These are phyloP conservation scores for Barnardius zonarius DNA, from an alignment of 2,113 vertebrate genomes.

Conservation along the genomic window DNA sequence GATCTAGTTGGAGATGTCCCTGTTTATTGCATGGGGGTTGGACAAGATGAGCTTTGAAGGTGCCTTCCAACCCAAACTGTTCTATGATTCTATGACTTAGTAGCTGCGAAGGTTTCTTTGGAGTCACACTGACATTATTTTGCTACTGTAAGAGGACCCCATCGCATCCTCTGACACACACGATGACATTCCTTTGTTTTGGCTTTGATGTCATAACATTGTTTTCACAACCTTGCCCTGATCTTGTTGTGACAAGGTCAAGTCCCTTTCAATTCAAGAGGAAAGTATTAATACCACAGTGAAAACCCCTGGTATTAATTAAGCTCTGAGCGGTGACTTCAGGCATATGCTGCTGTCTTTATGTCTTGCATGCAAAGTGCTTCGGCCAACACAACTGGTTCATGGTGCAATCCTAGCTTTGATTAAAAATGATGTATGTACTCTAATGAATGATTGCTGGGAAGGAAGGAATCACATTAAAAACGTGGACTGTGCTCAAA, in stretches of 20 bases:
- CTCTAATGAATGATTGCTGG: not conserved
- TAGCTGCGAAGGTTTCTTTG: not conserved
- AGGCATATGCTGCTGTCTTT: not conserved
- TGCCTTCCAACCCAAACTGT: not conserved
- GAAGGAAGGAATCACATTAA: not conserved
- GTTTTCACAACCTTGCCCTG: not conserved
- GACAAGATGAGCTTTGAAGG: not conserved
- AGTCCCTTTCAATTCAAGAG: slow-evolving; percentile 4
- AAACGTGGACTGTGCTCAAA: not conserved
- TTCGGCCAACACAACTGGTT: not conserved
- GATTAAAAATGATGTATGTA: not conserved
- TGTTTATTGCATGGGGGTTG: not conserved
- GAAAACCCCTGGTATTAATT: slow-evolving; percentile 9
- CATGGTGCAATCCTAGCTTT: not conserved
- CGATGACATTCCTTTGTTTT: slow-evolving; percentile 8
- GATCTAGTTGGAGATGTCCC: not conserved
- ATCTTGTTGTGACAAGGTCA: slow-evolving; percentile 20
- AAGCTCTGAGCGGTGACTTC: not conserved
- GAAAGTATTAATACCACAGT: not conserved
- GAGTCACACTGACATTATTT: not conserved
- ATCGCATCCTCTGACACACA: not conserved
- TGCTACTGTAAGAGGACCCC: not conserved
- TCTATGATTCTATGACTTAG: not conserved
- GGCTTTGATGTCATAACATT: slow-evolving; percentile 35
- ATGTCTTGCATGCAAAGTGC: not conserved